These are phyloP conservation scores for Hypsibius dujardini DNA, from an alignment of 1,140 invertebrate species.

Conservation along the genomic window DNA sequence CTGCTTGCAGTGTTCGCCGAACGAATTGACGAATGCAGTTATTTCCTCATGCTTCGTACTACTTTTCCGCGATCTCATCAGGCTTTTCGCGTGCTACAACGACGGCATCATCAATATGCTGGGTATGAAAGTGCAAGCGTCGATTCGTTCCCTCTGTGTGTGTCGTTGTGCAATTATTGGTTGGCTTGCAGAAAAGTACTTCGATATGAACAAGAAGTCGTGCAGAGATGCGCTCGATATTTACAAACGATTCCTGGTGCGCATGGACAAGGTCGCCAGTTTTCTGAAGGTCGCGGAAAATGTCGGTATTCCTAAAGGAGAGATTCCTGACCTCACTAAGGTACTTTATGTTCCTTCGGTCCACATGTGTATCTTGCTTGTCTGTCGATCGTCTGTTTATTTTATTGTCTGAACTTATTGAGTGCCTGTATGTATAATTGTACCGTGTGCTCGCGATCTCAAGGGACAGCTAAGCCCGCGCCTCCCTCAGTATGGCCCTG, in stretches of 20 bases:
- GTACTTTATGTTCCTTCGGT: conserved; percentile 33
- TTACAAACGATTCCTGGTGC: conserved; percentile 95
- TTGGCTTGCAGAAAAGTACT: conserved; percentile 67
- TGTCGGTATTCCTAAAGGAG: conserved; percentile 94
- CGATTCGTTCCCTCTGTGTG: conserved; percentile 18
- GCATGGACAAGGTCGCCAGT: conserved; percentile 95
- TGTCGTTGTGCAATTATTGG: conserved; percentile 21
- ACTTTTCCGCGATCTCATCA: conserved; percentile 91
- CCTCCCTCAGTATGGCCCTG: too few relatives aligned
- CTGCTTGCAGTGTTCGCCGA: conserved; percentile 53
- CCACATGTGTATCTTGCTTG: not conserved
- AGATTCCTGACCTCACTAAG: conserved; percentile 94
- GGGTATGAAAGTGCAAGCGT: conserved; percentile 36
- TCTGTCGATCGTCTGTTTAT: conserved; percentile 20
- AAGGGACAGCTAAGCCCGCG: too few relatives aligned
- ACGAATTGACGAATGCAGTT: conserved; percentile 91
- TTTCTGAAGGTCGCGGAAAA: conserved; percentile 94
- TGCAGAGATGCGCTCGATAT: conserved; percentile 90
- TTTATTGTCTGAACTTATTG: not conserved
- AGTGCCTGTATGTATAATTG: too few relatives aligned
- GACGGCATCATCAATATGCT: conserved; percentile 98
- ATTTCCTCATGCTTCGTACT: conserved; percentile 98
- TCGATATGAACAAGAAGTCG: conserved; percentile 97
- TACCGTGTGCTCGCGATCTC: too few relatives aligned
- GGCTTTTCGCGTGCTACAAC: conserved; percentile 97